Conservation (phyloP, 2,113 vertebrate genomes). For the Callocephalon fimbriatum region DNA sequence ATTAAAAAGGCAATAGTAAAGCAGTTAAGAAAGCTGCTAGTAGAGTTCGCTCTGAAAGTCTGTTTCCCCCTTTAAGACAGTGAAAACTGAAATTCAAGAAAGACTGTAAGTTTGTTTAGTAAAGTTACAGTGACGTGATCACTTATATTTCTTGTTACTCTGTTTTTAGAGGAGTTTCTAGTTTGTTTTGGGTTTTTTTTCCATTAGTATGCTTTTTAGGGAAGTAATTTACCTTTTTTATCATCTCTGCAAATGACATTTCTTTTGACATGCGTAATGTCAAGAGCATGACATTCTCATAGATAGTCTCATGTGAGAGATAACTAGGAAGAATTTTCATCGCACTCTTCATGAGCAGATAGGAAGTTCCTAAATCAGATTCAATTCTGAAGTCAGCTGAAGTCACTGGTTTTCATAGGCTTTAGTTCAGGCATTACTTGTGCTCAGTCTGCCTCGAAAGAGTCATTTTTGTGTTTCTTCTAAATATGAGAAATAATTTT, state of each 20-base stretch:
- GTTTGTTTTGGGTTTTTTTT: neutral
- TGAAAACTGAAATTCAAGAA: neutral
- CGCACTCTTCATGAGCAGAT: neutral
- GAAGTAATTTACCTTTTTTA: neutral
- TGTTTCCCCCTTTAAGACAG: neutral
- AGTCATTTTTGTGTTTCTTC: neutral
- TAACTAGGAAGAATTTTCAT: neutral
- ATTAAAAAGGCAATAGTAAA: neutral
- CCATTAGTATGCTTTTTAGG: neutral
- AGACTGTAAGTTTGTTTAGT: neutral
- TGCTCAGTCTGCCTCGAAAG: neutral
- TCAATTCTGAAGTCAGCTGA: neutral
- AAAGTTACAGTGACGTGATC: neutral
- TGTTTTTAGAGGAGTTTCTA: neutral
- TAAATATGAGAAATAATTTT: neutral
- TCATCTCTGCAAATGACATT: neutral
- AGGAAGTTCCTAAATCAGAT: constrained; percentile 14
- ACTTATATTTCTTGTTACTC: neutral
- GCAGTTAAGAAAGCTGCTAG: neutral
- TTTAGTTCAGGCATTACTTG: neutral
- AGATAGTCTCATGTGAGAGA: neutral
- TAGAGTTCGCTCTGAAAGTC: neutral
- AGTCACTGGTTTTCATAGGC: neutral
- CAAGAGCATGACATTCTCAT: neutral
- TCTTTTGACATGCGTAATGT: neutral